Evolutionary conservation across 2,113 vertebrate species (phyloP).

Genomic region (Erythrocercus mccallii): DNA sequence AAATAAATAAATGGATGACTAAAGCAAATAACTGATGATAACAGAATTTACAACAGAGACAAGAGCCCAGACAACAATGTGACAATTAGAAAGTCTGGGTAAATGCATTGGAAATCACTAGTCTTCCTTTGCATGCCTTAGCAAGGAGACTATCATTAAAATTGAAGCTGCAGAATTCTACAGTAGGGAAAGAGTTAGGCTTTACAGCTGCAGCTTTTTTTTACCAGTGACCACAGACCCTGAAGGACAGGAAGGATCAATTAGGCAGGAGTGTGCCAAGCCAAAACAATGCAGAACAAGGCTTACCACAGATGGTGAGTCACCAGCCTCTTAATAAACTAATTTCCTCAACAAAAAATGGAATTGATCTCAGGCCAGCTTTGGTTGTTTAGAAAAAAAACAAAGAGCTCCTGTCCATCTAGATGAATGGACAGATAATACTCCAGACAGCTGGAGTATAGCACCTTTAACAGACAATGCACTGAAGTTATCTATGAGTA

Average conservation of each 20-base stretch:
- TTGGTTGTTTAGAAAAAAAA: background rate
- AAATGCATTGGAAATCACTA: background rate
- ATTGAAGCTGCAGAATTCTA: background rate
- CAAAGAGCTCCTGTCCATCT: background rate
- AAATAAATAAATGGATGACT: background rate
- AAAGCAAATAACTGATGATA: background rate
- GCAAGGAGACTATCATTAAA: background rate
- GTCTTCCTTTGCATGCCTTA: background rate
- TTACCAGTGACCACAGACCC: background rate
- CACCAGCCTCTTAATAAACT: slow-evolving; percentile 9
- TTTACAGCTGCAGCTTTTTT: background rate
- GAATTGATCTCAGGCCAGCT: background rate
- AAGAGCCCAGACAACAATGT: accelerated
- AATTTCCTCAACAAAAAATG: background rate
- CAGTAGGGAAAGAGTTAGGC: background rate
- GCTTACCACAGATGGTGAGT: background rate
- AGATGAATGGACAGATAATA: background rate
- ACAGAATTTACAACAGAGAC: background rate
- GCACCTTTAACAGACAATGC: background rate
- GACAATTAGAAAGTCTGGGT: background rate
- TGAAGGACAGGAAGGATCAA: background rate
- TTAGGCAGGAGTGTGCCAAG: background rate
- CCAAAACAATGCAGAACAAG: background rate
- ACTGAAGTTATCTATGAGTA: background rate
- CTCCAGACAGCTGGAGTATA: background rate